phyloP scores from a whole-genome alignment of 1,140 invertebrate genomes.

The Drosophila ercepeae region DNA sequence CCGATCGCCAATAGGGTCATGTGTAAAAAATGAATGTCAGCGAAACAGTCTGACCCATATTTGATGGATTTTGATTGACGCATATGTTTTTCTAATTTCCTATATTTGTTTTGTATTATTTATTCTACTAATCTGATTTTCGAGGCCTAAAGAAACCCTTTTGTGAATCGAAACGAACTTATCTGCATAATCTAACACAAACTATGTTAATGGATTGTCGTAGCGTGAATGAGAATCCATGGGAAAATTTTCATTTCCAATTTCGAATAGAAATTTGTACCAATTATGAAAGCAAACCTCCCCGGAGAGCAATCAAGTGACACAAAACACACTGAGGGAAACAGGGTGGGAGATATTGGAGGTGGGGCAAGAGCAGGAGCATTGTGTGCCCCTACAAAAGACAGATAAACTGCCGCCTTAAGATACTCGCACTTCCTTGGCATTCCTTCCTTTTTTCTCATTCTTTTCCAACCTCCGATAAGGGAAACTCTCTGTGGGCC shows the following conservation, averaged over 20 bases:
- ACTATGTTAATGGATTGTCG: constrained; percentile 30
- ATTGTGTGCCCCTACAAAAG: constrained; percentile 40
- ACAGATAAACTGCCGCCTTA: constrained; percentile 34
- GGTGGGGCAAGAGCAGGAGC: constrained; percentile 1
- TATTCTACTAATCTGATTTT: not conserved
- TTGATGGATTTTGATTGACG: constrained; percentile 2
- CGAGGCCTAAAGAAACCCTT: not conserved
- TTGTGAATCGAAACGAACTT: constrained; percentile 11
- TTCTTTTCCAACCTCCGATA: constrained; percentile 23
- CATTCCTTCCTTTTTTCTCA: too few relatives aligned
- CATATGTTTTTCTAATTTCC: not conserved
- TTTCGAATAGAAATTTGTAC: constrained; percentile 50
- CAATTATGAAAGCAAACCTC: constrained; percentile 64
- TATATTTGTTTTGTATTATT: not conserved
- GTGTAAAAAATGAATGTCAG: not conserved
- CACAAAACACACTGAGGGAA: constrained; percentile 10
- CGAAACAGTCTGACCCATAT: constrained; percentile 18
- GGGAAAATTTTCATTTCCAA: constrained; percentile 32
- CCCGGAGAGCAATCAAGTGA: constrained; percentile 65
- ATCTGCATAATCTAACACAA: constrained; percentile 38
- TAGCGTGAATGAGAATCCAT: constrained; percentile 22
- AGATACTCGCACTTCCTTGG: constrained; percentile 42
- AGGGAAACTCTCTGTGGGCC: constrained; percentile 36
- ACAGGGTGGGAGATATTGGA: constrained; percentile 2
- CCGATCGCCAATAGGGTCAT: constrained; percentile 11